These are phyloP conservation scores for Drosophila affinis DNA, from an alignment of 2,888 invertebrate genomes.

Conservation along the genomic window DNA sequence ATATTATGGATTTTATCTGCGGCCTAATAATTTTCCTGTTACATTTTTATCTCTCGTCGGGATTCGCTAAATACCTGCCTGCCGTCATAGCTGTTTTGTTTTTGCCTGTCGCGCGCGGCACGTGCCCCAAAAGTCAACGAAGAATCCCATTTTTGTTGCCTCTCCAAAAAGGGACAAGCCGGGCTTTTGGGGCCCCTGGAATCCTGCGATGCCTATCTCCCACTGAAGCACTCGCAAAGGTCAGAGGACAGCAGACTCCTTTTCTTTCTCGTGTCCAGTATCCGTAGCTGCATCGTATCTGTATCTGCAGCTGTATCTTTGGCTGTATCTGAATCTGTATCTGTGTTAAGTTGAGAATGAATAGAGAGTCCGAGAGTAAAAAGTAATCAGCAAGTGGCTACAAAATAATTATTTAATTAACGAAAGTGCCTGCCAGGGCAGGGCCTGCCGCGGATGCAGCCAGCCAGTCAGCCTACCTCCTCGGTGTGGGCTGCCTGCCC, in stretches of 20 bases:
- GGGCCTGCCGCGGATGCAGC: conserved; percentile 12
- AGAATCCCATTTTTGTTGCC: conserved; percentile 18
- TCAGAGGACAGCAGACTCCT: conserved; percentile 8
- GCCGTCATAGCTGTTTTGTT: conserved; percentile 37
- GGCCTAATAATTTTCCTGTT: conserved; percentile 58
- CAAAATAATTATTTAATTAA: conserved; percentile 81
- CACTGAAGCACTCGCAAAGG: conserved; percentile 32
- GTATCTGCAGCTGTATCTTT: conserved; percentile 25
- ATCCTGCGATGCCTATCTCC: conserved; percentile 44
- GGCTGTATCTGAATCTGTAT: conserved; percentile 2
- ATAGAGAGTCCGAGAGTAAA: conserved; percentile 52
- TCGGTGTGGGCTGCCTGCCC: too few species aligned
- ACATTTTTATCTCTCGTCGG: conserved; percentile 45
- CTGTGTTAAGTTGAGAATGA: conserved; percentile 60
- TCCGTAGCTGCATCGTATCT: conserved; percentile 1
- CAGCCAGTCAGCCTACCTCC: neutral
- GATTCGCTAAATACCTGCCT: conserved; percentile 48
- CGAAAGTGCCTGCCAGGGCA: conserved; percentile 54
- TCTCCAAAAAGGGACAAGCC: conserved; percentile 4
- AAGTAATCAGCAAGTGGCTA: conserved; percentile 75
- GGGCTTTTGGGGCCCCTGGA: too few species aligned
- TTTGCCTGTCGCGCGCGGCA: conserved; percentile 17
- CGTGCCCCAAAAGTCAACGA: conserved; percentile 32
- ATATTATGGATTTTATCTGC: conserved; percentile 59
- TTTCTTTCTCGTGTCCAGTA: neutral